Evolutionary conservation across 2,113 vertebrate species (phyloP).

Genomic region (Sisor rabdophorus): DNA sequence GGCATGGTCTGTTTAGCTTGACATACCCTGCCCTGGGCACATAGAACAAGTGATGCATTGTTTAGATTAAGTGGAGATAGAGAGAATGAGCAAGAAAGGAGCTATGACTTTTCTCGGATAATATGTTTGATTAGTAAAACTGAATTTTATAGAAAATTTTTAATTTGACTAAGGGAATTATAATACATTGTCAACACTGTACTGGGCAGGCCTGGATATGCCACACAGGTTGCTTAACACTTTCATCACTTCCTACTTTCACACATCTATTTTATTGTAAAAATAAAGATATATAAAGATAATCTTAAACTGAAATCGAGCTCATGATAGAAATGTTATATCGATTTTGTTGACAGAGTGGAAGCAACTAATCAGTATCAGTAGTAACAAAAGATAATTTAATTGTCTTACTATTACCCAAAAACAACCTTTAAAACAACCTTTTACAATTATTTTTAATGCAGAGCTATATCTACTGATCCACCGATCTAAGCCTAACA

Average conservation of each 20-base stretch:
- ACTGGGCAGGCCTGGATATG: background rate
- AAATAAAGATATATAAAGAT: no score
- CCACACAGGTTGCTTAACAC: constrained; percentile 30
- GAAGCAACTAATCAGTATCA: background rate
- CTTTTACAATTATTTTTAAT: constrained; percentile 1
- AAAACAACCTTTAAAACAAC: background rate
- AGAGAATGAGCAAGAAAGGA: background rate
- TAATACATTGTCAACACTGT: constrained; percentile 1
- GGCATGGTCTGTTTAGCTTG: constrained; percentile 31
- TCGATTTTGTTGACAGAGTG: no score
- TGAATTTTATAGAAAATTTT: background rate
- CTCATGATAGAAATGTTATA: no score
- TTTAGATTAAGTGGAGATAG: background rate
- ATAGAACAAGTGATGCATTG: constrained; percentile 20
- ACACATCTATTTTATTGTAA: constrained; percentile 66
- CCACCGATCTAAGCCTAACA: background rate
- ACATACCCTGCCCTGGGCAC: constrained; percentile 5
- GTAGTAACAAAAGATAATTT: background rate
- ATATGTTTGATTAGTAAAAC: background rate
- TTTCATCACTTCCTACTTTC: constrained; percentile 49
- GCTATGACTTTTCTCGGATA: background rate
- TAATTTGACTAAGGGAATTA: background rate
- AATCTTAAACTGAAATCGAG: background rate
- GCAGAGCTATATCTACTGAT: background rate
- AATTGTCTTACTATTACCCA: background rate